Percentiles rank a stretch among this genome's conserved stretches.
Conservation (phyloP, 1,140 invertebrate genomes). For the Drosophila sp. region DNA sequence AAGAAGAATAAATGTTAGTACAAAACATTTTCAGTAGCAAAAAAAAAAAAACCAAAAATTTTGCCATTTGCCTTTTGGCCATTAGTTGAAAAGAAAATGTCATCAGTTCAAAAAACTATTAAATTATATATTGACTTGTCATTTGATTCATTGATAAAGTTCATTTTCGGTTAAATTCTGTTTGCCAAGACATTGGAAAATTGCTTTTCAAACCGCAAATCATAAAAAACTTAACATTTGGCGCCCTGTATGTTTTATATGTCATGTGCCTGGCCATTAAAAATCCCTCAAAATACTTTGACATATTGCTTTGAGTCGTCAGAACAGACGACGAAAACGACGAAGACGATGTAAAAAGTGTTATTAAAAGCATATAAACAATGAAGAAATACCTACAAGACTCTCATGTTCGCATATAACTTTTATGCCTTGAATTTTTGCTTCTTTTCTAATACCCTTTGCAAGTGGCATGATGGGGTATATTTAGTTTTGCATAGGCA, state of each 20-base stretch:
- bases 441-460: background rate
- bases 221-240: background rate
- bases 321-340: background rate
- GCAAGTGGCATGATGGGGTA: background rate
- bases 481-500: background rate
- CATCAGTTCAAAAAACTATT: constrained; percentile 25
- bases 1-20: constrained; percentile 27
- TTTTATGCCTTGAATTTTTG: constrained; percentile 31
- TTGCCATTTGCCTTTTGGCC: constrained; percentile 27
- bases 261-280: constrained; percentile 48
- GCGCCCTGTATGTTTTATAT: constrained; percentile 8
- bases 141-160: background rate
- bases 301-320: constrained; percentile 37
- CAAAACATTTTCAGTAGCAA: constrained; percentile 30
- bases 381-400: constrained; percentile 41
- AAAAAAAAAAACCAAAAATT: background rate
- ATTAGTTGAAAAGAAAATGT: constrained; percentile 40
- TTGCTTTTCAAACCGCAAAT: constrained; percentile 4
- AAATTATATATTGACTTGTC: background rate
- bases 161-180: background rate
- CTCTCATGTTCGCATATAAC: constrained; percentile 33
- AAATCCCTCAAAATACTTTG: constrained; percentile 57
- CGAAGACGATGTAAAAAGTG: constrained; percentile 61
- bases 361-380: constrained; percentile 74
- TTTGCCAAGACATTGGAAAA: background rate